phyloP scores from a whole-genome alignment of 2,113 vertebrate genomes.

The Bagarius yarrelli region DNA sequence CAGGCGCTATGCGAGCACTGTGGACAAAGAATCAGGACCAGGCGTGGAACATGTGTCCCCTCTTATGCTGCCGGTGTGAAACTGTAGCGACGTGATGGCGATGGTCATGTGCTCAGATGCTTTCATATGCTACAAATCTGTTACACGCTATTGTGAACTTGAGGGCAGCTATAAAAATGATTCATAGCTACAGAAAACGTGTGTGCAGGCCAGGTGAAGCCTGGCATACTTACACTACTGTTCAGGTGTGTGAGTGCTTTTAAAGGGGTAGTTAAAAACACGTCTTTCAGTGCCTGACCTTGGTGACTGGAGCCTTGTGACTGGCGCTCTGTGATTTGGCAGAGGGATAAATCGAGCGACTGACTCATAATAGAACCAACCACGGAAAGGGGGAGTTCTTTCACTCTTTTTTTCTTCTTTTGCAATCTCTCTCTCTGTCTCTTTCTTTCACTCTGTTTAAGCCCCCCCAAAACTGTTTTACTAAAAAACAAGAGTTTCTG shows the following conservation, averaged over 20 bases:
- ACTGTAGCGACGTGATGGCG: neutral
- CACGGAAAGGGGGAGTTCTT: constrained; percentile 54
- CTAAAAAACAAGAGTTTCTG: neutral
- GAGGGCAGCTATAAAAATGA: constrained; percentile 41
- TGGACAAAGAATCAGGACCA: neutral
- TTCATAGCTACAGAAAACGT: constrained; percentile 35
- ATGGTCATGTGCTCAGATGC: neutral
- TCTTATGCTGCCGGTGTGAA: neutral
- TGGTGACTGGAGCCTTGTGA: constrained; percentile 58
- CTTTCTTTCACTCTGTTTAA: neutral
- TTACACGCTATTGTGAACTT: constrained; percentile 11
- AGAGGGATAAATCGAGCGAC: constrained; percentile 61
- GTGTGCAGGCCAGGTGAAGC: constrained; percentile 39
- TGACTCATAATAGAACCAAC: constrained; percentile 66
- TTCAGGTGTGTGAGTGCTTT: constrained; percentile 27
- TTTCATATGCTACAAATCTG: constrained; percentile 29
- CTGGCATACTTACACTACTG: constrained; percentile 3
- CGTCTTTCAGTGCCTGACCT: constrained; percentile 52
- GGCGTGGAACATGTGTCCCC: neutral
- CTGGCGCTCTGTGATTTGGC: constrained; percentile 56
- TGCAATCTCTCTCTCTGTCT: neutral
- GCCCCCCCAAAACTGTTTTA: neutral
- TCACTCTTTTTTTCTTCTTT: constrained; percentile 17
- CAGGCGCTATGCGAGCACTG: neutral
- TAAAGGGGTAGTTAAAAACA: constrained; percentile 35